phyloP scores from a whole-genome alignment of 2,797 vertebrate species.

The Erethizon dorsatum region DNA sequence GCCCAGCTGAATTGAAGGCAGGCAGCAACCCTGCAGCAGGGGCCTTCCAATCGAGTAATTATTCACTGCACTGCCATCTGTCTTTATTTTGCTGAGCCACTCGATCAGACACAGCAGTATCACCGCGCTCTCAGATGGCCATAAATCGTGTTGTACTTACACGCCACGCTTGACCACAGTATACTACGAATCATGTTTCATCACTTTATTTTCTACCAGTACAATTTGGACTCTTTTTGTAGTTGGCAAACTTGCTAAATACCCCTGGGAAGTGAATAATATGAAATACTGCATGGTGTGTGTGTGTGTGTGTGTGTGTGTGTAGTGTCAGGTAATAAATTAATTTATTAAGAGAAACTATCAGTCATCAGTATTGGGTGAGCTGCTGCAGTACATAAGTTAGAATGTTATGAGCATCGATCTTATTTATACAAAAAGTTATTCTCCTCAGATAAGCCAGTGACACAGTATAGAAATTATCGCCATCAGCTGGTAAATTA shows the following conservation, averaged over 20 bases:
- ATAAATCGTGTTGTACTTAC: conserved; percentile 70
- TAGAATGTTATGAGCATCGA: conserved; percentile 73
- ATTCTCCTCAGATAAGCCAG: conserved; percentile 80
- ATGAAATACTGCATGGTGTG: conserved; percentile 33
- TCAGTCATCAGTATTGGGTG: conserved; percentile 59
- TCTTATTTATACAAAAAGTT: conserved; percentile 85
- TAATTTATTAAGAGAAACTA: conserved; percentile 79
- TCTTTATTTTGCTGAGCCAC: conserved; percentile 78
- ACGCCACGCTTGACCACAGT: neutral
- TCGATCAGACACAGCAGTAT: conserved; percentile 65
- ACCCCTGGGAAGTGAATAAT: conserved; percentile 68
- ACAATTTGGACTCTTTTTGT: conserved; percentile 76
- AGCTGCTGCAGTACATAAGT: conserved; percentile 54
- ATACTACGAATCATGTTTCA: conserved; percentile 53
- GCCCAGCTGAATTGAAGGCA: conserved; percentile 54
- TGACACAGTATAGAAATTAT: conserved; percentile 80
- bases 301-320: conserved; percentile 13
- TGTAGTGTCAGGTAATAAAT: conserved; percentile 65
- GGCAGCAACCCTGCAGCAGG: conserved; percentile 38
- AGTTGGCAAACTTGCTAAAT: conserved; percentile 71
- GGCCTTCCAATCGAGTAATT: conserved; percentile 69
- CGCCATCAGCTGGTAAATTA: conserved; percentile 85
- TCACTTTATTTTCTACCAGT: conserved; percentile 65
- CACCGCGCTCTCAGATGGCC: conserved; percentile 45
- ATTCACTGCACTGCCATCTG: conserved; percentile 74